Conservation (phyloP, 1,140 invertebrate species). For the Sycophila sp. region DNA sequence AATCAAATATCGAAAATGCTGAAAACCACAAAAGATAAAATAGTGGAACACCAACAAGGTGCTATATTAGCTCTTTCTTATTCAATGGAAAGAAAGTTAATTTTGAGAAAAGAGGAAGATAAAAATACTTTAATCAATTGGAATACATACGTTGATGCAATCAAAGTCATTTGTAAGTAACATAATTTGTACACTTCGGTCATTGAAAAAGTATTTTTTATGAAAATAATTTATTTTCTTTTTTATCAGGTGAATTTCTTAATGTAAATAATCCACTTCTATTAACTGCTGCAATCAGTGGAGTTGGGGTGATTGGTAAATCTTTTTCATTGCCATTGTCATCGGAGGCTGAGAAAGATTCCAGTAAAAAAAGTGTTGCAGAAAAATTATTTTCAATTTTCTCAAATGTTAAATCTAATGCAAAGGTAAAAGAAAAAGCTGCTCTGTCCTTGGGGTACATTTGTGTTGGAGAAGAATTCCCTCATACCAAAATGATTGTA, state of each 20-base stretch:
- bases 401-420: constrained; percentile 71
- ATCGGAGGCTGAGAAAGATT: constrained; percentile 62
- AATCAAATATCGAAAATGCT: constrained; percentile 69
- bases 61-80: constrained; percentile 75
- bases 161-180: constrained; percentile 70
- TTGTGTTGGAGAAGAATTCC: constrained; percentile 81
- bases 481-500: constrained; percentile 75
- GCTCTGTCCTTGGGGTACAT: constrained; percentile 77
- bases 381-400: constrained; percentile 72
- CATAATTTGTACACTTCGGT: too few species aligned
- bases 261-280: constrained; percentile 69
- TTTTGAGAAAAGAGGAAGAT: constrained; percentile 57
- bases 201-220: too few species aligned
- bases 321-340: constrained; percentile 73
- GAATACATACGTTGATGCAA: constrained; percentile 68
- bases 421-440: constrained; percentile 79
- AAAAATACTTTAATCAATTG: constrained; percentile 59
- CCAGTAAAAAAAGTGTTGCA: constrained; percentile 71
- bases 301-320: constrained; percentile 77
- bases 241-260: constrained; percentile 70
- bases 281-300: constrained; percentile 71
- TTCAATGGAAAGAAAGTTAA: constrained; percentile 74
- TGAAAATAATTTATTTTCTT: constrained; percentile 16
- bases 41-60: constrained; percentile 79
- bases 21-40: constrained; percentile 66